Evolutionary conservation across 1,140 invertebrate genomes (phyloP).

Genomic region (Diorhabda elongata): DNA sequence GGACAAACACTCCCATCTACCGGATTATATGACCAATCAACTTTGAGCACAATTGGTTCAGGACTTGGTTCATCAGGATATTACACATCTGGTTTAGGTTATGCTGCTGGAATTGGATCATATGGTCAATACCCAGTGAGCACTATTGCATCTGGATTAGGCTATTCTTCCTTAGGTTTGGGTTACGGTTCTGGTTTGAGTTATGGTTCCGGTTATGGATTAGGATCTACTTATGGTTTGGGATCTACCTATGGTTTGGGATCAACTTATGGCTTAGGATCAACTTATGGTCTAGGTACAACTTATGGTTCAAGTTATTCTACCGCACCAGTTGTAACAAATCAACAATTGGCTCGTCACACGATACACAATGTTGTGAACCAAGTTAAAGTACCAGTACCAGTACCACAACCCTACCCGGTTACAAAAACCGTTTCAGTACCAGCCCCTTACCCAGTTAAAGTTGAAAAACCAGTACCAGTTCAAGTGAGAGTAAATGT

Average conservation of each 20-base stretch:
- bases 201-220: not conserved
- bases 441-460: conserved; percentile 28
- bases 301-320: not conserved
- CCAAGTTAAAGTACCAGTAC: conserved; percentile 39
- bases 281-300: not conserved
- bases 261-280: not conserved
- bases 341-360: conserved; percentile 24
- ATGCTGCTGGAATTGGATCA: not conserved
- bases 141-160: not conserved
- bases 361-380: conserved; percentile 30
- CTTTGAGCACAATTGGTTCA: too few species aligned
- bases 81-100: not conserved
- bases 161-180: not conserved
- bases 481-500: conserved; percentile 38
- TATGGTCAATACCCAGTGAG: not conserved
- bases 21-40: too few species aligned
- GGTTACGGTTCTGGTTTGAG: not conserved
- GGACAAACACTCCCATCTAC: too few species aligned
- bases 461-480: conserved; percentile 29
- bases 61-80: not conserved
- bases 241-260: not conserved
- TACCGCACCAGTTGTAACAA: not conserved
- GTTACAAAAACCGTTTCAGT: conserved; percentile 31
- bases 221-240: not conserved
- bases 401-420: conserved; percentile 34